Evolutionary conservation across 2,888 invertebrate species (phyloP), one percentile per base, ranked within the genome.

Genomic region (Ecdyonurus torrentis): DNA sequence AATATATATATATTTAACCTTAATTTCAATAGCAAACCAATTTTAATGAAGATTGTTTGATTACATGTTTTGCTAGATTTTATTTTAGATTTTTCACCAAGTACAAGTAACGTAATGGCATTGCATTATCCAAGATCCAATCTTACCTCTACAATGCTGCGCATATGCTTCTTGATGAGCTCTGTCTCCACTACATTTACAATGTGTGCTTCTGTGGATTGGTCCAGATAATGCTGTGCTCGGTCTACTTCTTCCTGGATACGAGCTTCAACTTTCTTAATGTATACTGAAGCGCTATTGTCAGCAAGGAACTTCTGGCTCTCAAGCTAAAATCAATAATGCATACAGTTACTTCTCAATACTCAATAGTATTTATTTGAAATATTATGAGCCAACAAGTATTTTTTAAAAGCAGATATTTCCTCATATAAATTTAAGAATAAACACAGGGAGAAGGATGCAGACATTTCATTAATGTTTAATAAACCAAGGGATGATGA

Each of bases 251-350:
- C 99, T 75, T 99, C 99, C 67, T 89, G 86, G 69, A 99, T 96
- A 72, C 98, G 86, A 37, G 92, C 87, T 78, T 99, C 99, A 64
- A 99, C 98, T 78, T 96, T 96, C 74, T 93, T 94, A 71, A 99
- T 97, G 77, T 98, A 99, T 72, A 97, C 95, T 66, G 95, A 95
- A 65, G 99, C 98, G 77, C 94, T 95, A 78, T 99, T 99, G 79
- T 97, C 97, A 52, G 88, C 91, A 70, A 99, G 80, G 78, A 99
- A 98, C 78, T 96, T 95, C 77, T 99, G 98, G 77, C 97, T 96
- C 81, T 98, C 97, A 71, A 77, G 69, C 79, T 79, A 68, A 19
- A n/a, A n/a, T n/a, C n/a, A n/a, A n/a, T n/a, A n/a, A n/a, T n/a
- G 67, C 67, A 37, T 53, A n/a, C 19, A 20, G 15, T n/a, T 52